These are phyloP conservation scores for Bhutanitis thaidina DNA, from an alignment of 2,888 invertebrate species.

Conservation along the genomic window DNA sequence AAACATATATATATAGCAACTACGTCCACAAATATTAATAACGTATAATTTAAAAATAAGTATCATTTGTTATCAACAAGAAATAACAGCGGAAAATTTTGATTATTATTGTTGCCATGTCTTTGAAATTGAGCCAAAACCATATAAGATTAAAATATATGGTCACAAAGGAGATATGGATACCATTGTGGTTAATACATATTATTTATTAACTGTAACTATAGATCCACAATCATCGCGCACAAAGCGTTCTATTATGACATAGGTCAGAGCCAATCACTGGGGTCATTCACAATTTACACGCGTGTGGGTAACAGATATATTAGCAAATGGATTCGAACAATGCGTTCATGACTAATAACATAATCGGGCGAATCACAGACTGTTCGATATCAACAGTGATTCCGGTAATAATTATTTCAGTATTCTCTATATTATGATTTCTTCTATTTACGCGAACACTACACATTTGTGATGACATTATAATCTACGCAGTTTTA, in stretches of 20 bases:
- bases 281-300: conserved; percentile 23
- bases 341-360: conserved; percentile 20
- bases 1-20: not conserved
- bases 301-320: conserved; percentile 24
- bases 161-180: not conserved
- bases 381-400: not conserved
- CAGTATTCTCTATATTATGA: too few species aligned
- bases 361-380: conserved; percentile 1
- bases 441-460: too few species aligned
- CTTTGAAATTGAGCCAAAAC: too few species aligned
- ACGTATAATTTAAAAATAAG: too few species aligned
- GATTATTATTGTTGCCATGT: too few species aligned
- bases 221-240: not conserved
- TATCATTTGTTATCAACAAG: too few species aligned
- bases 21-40: too few species aligned
- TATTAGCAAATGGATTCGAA: conserved; percentile 48
- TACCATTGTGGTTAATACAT: not conserved
- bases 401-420: too few species aligned
- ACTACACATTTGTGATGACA: too few species aligned
- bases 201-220: not conserved
- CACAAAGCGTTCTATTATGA: conserved; percentile 22
- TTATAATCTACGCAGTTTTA: too few species aligned
- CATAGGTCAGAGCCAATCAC: conserved; percentile 26
- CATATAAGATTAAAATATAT: too few species aligned
- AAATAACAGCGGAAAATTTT: too few species aligned